Evolutionary conservation across 1,140 invertebrate species (phyloP).

Genomic region (Trichonephila inaurata): DNA sequence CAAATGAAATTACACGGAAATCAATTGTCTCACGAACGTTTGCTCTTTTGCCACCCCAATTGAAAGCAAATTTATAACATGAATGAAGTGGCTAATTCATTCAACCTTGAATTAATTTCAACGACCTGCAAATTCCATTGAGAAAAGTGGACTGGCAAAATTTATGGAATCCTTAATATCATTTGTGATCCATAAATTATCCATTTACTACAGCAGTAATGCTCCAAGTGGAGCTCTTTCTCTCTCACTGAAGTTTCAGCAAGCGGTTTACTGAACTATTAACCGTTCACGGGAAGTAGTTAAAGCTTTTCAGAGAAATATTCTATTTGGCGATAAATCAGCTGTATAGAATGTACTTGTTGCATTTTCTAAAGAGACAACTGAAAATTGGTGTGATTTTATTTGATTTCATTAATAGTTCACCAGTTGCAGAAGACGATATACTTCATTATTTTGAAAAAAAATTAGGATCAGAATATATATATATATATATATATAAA

Average conservation of each 20-base stretch:
- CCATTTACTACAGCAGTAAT: constrained; percentile 35
- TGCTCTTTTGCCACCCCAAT: neutral
- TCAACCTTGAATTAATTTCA: constrained; percentile 59
- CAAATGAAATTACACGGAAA: constrained; percentile 4
- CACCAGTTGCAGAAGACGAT: too few relatives aligned
- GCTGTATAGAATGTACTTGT: too few relatives aligned
- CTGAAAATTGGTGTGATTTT: too few relatives aligned
- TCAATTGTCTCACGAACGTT: constrained; percentile 1
- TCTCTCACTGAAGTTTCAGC: neutral
- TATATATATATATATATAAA: too few relatives aligned
- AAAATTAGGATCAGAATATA: too few relatives aligned
- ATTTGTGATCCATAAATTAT: constrained; percentile 46
- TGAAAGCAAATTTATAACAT: constrained; percentile 43
- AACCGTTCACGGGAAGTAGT: constrained; percentile 8
- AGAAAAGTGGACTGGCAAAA: neutral
- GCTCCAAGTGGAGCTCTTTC: neutral
- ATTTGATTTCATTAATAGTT: too few relatives aligned
- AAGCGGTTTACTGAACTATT: neutral
- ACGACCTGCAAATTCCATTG: constrained; percentile 54
- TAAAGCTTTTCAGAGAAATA: neutral
- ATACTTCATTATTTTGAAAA: too few relatives aligned
- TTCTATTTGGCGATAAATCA: neutral
- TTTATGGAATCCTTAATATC: constrained; percentile 42
- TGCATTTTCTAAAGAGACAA: too few relatives aligned
- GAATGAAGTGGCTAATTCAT: constrained; percentile 46